Percentiles rank a stretch among this genome's conserved stretches.
Conservation (phyloP, 2,797 vertebrate species). For the Rhinichthys osculus region DNA sequence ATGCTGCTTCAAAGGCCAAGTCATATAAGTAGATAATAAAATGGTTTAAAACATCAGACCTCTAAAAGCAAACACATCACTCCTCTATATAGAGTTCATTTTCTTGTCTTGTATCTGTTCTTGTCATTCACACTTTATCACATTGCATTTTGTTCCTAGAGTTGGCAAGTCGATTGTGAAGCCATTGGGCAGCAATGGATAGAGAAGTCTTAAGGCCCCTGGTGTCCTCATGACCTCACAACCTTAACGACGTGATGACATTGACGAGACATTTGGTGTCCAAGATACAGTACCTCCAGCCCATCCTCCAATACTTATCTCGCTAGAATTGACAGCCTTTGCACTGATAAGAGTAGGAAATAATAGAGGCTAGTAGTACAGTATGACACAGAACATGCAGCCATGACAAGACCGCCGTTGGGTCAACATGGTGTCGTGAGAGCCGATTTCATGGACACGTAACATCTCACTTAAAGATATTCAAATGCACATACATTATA, state of each 20-base stretch:
- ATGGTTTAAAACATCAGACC: background rate
- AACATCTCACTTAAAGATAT: background rate
- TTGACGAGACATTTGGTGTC: background rate
- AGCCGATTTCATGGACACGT: background rate
- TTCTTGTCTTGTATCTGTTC: background rate
- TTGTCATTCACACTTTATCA: background rate
- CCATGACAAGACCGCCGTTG: background rate
- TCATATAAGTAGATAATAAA: background rate
- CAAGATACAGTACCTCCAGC: background rate
- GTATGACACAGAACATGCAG: background rate
- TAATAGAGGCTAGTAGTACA: background rate
- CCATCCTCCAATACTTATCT: background rate
- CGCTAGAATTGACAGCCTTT: background rate
- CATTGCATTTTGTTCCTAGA: background rate
- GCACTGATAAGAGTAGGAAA: background rate
- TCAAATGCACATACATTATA: constrained; percentile 9
- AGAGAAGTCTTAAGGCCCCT: background rate
- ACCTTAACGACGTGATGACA: constrained; percentile 1
- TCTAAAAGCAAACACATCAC: background rate
- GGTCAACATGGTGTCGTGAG: background rate
- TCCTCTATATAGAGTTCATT: background rate
- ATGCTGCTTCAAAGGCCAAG: background rate
- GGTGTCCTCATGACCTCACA: background rate
- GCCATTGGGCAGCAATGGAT: background rate
- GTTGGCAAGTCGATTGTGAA: background rate